phyloP scores from a whole-genome alignment of 2,113 vertebrate genomes.

The Sphyrna mokarran region DNA sequence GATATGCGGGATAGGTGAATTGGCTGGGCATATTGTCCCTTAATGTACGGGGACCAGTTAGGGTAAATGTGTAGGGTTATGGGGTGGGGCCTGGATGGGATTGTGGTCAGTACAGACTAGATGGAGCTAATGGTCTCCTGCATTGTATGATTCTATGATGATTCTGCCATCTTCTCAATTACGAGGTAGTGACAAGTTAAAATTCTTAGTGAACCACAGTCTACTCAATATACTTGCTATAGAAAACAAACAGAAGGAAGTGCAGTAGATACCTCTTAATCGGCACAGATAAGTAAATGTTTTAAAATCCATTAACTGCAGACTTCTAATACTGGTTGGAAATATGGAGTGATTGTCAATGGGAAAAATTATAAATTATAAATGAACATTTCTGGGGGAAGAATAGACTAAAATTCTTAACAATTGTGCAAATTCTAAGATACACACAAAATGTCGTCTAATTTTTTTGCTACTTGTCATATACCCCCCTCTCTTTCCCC shows the following conservation, averaged over 20 bases:
- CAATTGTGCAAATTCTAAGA: not conserved
- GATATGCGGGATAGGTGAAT: too few species aligned
- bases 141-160: too few species aligned
- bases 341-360: not conserved
- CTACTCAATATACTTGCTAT: not conserved
- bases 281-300: not conserved
- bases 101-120: too few species aligned
- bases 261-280: not conserved
- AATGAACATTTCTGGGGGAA: not conserved
- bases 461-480: not conserved
- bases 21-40: too few species aligned
- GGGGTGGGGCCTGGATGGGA: too few species aligned
- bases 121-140: too few species aligned
- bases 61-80: too few species aligned
- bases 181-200: not conserved
- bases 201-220: not conserved
- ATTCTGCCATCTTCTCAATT: not conserved
- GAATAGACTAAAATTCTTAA: not conserved
- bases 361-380: not conserved
- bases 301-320: not conserved
- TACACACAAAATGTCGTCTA: not conserved
- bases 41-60: too few species aligned
- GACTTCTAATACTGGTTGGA: not conserved
- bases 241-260: not conserved
- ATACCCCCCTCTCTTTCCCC: too few species aligned